phyloP scores from a whole-genome alignment of 2,797 vertebrate species.

The Centroberyx gerrardi region DNA sequence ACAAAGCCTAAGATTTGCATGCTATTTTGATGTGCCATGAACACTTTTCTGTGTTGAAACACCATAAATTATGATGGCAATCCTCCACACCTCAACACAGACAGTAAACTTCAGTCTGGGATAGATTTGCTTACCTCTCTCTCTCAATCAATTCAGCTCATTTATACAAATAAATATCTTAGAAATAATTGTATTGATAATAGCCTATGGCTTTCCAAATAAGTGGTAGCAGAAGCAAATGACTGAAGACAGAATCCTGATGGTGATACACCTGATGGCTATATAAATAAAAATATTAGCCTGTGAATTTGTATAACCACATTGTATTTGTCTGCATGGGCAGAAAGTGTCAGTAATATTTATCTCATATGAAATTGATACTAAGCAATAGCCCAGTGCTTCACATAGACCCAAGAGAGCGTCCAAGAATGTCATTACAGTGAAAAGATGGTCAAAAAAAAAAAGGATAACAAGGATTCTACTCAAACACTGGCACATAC shows the following conservation, averaged over 20 bases:
- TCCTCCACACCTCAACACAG: not conserved
- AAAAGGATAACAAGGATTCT: conserved; percentile 8
- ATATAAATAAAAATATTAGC: too few species aligned
- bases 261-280: not conserved
- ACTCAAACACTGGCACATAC: conserved; percentile 50
- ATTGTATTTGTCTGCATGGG: too few species aligned
- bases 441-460: too few species aligned
- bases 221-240: not conserved
- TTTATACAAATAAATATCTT: not conserved
- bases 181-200: not conserved
- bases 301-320: too few species aligned
- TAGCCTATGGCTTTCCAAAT: conserved; percentile 10
- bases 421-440: too few species aligned
- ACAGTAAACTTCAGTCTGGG: not conserved
- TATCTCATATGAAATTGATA: too few species aligned
- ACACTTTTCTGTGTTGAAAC: not conserved
- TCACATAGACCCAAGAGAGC: too few species aligned
- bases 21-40: too few species aligned
- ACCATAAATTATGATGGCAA: not conserved
- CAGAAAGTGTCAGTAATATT: too few species aligned
- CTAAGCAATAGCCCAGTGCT: too few species aligned
- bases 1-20: too few species aligned
- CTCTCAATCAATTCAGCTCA: not conserved
- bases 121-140: not conserved
- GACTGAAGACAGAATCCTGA: conserved; percentile 5